Conservation (phyloP, 2,888 invertebrate genomes). For the Nycteola revayana region DNA sequence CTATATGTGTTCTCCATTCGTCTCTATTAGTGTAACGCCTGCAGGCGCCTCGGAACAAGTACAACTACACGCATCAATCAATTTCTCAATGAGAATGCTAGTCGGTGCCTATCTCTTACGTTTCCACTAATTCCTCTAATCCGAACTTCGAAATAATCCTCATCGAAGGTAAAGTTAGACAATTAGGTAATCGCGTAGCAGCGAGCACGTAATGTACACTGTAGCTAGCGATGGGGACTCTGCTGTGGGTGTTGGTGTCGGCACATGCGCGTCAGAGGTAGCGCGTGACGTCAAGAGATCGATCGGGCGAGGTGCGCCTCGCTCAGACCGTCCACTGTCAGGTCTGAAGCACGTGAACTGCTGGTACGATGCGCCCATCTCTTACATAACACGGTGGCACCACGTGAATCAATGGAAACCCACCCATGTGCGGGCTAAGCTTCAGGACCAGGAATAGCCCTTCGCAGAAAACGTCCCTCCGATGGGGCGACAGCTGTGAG, state of each 20-base stretch:
- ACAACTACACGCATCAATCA: constrained; percentile 50
- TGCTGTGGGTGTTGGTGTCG: constrained; percentile 31
- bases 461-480: constrained; percentile 97
- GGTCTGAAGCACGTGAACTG: constrained; percentile 50
- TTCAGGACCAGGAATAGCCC: constrained; percentile 98
- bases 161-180: background rate
- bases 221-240: constrained; percentile 11
- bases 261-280: constrained; percentile 43
- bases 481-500: constrained; percentile 96
- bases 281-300: constrained; percentile 73
- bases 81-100: constrained; percentile 63
- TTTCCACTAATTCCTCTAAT: constrained; percentile 20
- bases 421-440: constrained; percentile 95
- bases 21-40: too few species aligned
- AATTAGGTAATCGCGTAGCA: background rate
- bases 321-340: constrained; percentile 45
- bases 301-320: constrained; percentile 47
- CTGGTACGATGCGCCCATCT: constrained; percentile 35
- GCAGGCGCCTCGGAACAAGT: too few species aligned
- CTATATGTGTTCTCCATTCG: too few species aligned
- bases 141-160: constrained; percentile 6
- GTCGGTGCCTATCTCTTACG: constrained; percentile 36
- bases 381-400: constrained; percentile 58
- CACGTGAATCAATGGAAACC: constrained; percentile 53
- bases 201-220: constrained; percentile 32